Percentiles rank a stretch among this genome's conserved stretches.
These are phyloP conservation scores for Hemicrepidius hirtus DNA, from an alignment of 2,888 invertebrate genomes.

Conservation along the genomic window DNA sequence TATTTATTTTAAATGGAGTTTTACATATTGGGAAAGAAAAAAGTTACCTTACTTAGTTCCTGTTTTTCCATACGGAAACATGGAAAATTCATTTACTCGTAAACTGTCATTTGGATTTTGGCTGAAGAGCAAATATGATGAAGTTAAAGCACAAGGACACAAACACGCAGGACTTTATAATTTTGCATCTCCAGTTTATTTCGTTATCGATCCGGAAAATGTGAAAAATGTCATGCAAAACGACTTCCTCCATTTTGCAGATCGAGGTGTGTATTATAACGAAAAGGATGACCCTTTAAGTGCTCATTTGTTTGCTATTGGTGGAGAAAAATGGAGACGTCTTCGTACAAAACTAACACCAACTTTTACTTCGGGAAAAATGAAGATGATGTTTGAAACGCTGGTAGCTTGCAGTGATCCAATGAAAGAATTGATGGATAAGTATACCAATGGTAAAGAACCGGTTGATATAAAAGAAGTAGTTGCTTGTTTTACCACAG, in stretches of 20 bases:
- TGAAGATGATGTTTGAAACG: slow-evolving; percentile 54
- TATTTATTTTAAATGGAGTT: slow-evolving; percentile 4
- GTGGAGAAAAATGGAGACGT: slow-evolving; percentile 72
- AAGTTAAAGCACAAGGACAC: not conserved
- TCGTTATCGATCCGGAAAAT: slow-evolving; percentile 65
- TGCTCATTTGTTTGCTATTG: slow-evolving; percentile 65
- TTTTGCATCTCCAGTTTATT: slow-evolving; percentile 40
- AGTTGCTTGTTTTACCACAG: slow-evolving; percentile 75
- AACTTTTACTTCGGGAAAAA: slow-evolving; percentile 55
- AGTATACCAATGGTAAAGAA: slow-evolving; percentile 17
- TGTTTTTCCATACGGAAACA: slow-evolving; percentile 39
- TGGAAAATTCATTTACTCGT: not conserved
- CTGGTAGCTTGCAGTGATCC: slow-evolving; percentile 42
- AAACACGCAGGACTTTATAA: slow-evolving; percentile 11
- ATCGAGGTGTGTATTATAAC: slow-evolving; percentile 69
- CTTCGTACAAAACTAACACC: slow-evolving; percentile 59
- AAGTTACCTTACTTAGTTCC: slow-evolving; percentile 40
- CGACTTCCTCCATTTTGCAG: slow-evolving; percentile 71
- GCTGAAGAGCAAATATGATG: not conserved
- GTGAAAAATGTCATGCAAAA: slow-evolving; percentile 70
- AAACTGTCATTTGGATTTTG: not conserved
- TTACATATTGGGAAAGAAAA: slow-evolving; percentile 50
- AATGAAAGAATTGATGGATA: slow-evolving; percentile 38
- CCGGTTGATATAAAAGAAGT: slow-evolving; percentile 67
- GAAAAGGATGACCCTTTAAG: slow-evolving; percentile 68